Base-by-base conservation (phyloP, 2,797 vertebrate species). In the Lateolabrax maculatus region DNA sequence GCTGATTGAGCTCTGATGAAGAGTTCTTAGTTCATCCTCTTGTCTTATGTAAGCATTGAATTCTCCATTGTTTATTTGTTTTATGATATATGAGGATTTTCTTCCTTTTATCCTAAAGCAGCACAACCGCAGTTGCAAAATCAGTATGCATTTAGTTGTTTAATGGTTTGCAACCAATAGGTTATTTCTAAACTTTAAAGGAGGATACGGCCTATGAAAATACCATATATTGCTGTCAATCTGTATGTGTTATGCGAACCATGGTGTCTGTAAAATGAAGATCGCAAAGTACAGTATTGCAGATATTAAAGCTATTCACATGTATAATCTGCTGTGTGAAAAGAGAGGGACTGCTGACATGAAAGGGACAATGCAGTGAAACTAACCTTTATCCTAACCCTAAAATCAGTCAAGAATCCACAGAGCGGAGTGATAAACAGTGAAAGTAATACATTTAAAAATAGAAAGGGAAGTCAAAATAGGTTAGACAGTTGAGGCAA, bases 371-470 rank as follows among this genome's bases (percentile, higher is more conserved):
- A 13, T 3, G n/a, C 21, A 13, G 16, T 39, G 36, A 66, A 61
- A 55, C n/a, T 4, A 56, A 52, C 67, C n/a, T 53, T 41, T 51
- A 39, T 51, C 27, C 23, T 21, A 34, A 61, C 19, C 39, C 44
- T 63, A n/a, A 77, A 77, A 49, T 51, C 31, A 29, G 31, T 39
- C 9, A 1, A 12, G 15, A 21, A 48, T 56, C 31, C 21, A 44
- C 23, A 44, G 49, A 74, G 9, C 9, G 21, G n/a, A n/a, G 12
- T 19, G 29, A 67, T 43, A 52, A 27, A 65, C 25, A 39, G 48
- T n/a, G 23, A 64, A 51, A 73, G 25, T 21, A n/a, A 46, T 69
- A 27, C 15, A 29, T 65, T 46, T 52, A 70, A 65, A 73, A 81
- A 39, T 81, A 74, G 51, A 66, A 71, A 23, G 29, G 15, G 18